Evolutionary conservation across 1,140 invertebrate species (phyloP).

Genomic region (Geopemphigus sp.): DNA sequence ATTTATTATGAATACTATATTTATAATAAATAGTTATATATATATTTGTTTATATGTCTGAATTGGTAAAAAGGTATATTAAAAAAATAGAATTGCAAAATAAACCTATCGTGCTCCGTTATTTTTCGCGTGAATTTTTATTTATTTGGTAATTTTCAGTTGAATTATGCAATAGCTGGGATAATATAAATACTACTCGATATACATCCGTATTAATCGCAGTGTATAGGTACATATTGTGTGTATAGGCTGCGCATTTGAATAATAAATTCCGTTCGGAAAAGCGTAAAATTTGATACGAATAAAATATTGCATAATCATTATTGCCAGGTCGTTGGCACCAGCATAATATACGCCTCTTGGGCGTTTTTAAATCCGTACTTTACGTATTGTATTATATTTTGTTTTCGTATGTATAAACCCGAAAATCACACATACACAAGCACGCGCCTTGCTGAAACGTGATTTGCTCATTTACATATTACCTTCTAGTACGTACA

Average conservation of each 20-base stretch:
- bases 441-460: background rate
- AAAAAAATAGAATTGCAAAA: slow-evolving; percentile 19
- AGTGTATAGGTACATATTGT: background rate
- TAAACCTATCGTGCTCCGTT: slow-evolving; percentile 32
- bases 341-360: background rate
- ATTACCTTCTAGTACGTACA: background rate
- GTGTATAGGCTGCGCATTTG: background rate
- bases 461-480: background rate
- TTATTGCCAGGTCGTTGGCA: slow-evolving; percentile 28
- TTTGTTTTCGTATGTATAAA: slow-evolving; percentile 6
- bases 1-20: too few relatives aligned
- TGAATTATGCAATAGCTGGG: slow-evolving; percentile 45
- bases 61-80: background rate
- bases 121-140: slow-evolving; percentile 33
- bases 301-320: slow-evolving; percentile 37
- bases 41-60: too few relatives aligned
- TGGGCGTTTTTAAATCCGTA: slow-evolving; percentile 19
- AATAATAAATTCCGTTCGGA: slow-evolving; percentile 36
- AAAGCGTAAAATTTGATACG: slow-evolving; percentile 25
- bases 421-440: background rate
- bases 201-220: slow-evolving; percentile 1
- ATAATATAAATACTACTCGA: slow-evolving; percentile 29
- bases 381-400: background rate
- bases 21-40: too few relatives aligned
- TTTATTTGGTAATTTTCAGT: background rate